Base-by-base conservation (phyloP, 2,797 vertebrate genomes). In the Microhierax caerulescens region DNA sequence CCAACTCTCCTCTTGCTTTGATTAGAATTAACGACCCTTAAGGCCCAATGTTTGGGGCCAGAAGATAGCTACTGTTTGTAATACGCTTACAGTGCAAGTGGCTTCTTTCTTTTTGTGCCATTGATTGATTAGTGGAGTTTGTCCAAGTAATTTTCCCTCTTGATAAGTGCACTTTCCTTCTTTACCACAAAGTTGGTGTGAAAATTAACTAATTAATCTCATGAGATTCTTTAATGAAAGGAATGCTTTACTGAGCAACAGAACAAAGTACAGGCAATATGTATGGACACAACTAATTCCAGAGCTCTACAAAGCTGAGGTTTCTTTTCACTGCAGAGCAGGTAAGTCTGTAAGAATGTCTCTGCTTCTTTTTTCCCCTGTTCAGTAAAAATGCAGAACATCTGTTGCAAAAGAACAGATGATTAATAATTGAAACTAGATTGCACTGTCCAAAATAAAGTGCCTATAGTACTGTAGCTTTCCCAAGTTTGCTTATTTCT, bases 121-220 rank as follows among this genome's bases (percentile, higher is more conserved):
- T 25, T 93, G 95, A 95, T 87, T 92, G 83, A 95, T 92, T 93
- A 95, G 65, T 82, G 64, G 83, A 86, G 90, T 90, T 94, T 88
- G 63, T 93, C 85, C 67, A 82, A 88, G 74, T 92, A 76, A 92
- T 97, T 96, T 95, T 92, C 70, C 19, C 43, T 87, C 94, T 91
- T 94, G 70, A 87, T 94, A 47, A 54, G 56, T 75, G 53, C 0
- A 10, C 72, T 87, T 85, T 51, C 63, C 45, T 88, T 57, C 63
- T 93, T 36, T 43, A 53, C 67, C 67, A 77, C 51, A 53, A 79
- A 93, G 74, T 70, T 92, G 54, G 77, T 93, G 50, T 95, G 97
- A 89, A 94, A 89, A 93, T 96, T 95, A 92, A 54, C 83, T 96
- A 96, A 96, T 93, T 95, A 90, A 95, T 97, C 79, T 92, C 93